Evolutionary conservation across 2,113 vertebrate genomes (phyloP).

Genomic region (Hippocampus zosterae): DNA sequence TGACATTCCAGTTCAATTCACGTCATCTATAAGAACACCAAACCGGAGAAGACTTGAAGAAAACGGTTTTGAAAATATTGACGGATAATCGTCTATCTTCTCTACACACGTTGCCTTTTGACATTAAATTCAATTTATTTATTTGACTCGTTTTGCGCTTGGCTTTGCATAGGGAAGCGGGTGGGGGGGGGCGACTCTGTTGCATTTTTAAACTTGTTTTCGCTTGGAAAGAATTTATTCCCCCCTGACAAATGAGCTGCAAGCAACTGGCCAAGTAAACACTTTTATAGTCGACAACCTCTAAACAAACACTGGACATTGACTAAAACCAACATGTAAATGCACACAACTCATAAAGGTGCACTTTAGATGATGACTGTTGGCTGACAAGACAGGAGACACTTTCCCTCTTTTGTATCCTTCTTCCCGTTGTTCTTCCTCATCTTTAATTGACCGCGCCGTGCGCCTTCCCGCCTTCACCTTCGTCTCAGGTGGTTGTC

Average conservation of each 20-base stretch:
- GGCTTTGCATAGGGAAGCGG: background rate
- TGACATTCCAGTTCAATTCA: background rate
- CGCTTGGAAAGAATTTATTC: constrained; percentile 8
- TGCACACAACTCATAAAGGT: background rate
- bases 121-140: constrained; percentile 2
- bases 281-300: constrained; percentile 1
- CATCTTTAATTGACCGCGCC: background rate
- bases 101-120: background rate
- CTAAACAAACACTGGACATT: background rate
- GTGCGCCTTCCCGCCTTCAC: constrained; percentile 4
- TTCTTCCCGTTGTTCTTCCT: constrained; percentile 4
- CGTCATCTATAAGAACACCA: too few species aligned
- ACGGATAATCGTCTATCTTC: background rate
- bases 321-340: background rate
- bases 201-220: background rate
- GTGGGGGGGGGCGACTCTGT: too few species aligned
- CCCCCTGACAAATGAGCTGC: background rate
- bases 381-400: background rate
- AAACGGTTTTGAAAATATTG: background rate
- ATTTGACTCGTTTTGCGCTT: background rate
- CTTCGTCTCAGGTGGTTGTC: constrained; percentile 31
- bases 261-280: constrained; percentile 4
- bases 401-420: background rate
- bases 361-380: constrained; percentile 1
- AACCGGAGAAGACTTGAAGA: background rate